Base-by-base conservation (phyloP, 2,888 invertebrate genomes). In the Anoncus sp. region DNA sequence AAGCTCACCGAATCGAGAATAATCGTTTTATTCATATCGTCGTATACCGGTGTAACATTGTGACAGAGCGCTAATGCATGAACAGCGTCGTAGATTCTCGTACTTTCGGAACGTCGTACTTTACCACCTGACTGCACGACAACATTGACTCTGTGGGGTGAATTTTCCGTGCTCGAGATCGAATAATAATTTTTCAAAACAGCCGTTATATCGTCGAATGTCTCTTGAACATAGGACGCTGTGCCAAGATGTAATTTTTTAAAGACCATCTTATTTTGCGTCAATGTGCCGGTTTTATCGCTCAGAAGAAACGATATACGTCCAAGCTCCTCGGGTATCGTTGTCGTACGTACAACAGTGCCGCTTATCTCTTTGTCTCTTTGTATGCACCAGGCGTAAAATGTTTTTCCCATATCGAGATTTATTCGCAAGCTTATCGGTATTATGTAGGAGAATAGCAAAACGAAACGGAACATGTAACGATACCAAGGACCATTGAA, bases 211-310 rank as follows among this genome's bases (percentile, higher is more conserved):
- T 98, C 97, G 91, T 96, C 95, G 92, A 98, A 97, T 40, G 96
- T 96, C 86, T 97, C 97, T 65, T 95, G 94, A 71, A 97, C 96
- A 90, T 97, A 99, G 18, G 97, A 95, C 0, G 97, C 98, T 49
- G 98, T 98, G 12, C 98, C 99, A 45, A 99, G 92, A 91, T 99
- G 99, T 31, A 99, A 93, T 87, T 97, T 96, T 90, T 98, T 98
- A 88, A 99, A 97, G 0, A 98, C 96, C 99, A 99, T 99, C 88
- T 98, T 98, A 91, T 99, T 99, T 92, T 99, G 98, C 0, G 99
- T 99, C 24, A 99, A 92, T 0, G 99, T 99, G 16, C 99, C 99
- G 0, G 99, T 99, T 92, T 99, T 99, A 90, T 99, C 99, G 0
- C 98, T 97, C 6, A 99, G 92, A n/a, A 99, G 93, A 91, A 99